Evolutionary conservation across 2,113 vertebrate genomes (phyloP).

Genomic region (Poicephalus meyeri): DNA sequence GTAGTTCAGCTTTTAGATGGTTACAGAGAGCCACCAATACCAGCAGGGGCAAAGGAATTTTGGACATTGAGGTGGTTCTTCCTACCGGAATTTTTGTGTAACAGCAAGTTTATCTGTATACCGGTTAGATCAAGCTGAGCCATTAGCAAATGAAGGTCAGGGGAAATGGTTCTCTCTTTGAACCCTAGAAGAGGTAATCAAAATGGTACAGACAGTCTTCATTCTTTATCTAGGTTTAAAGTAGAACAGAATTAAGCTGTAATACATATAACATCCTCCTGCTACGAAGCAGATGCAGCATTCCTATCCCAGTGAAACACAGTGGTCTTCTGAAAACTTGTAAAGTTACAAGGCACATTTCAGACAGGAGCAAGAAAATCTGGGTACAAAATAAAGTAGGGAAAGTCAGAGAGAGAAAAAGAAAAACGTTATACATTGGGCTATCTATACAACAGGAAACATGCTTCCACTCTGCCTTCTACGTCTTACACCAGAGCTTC

Average conservation of each 20-base stretch:
- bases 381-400: conserved; percentile 49
- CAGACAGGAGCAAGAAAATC: conserved; percentile 48
- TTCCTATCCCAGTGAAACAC: conserved; percentile 43
- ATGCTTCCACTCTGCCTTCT: background rate
- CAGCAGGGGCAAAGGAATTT: background rate
- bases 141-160: conserved; percentile 45
- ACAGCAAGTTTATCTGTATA: conserved; percentile 15
- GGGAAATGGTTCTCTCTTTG: conserved; percentile 37
- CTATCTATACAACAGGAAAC: background rate
- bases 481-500: background rate
- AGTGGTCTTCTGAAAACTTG: conserved; percentile 45
- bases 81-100: conserved; percentile 33
- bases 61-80: conserved; percentile 47
- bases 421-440: background rate
- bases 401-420: conserved; percentile 16
- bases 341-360: conserved; percentile 34
- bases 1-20: background rate
- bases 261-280: conserved; percentile 39
- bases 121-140: conserved; percentile 21
- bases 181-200: conserved; percentile 55
- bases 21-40: background rate
- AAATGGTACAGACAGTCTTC: conserved; percentile 63
- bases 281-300: conserved; percentile 23
- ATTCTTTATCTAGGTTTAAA: conserved; percentile 66
- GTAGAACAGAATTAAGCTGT: conserved; percentile 60